A percentile compares a stretch with the other conserved stretches of the same genome.
Conservation (phyloP, 1,140 invertebrate genomes). For the Prorops nasuta region DNA sequence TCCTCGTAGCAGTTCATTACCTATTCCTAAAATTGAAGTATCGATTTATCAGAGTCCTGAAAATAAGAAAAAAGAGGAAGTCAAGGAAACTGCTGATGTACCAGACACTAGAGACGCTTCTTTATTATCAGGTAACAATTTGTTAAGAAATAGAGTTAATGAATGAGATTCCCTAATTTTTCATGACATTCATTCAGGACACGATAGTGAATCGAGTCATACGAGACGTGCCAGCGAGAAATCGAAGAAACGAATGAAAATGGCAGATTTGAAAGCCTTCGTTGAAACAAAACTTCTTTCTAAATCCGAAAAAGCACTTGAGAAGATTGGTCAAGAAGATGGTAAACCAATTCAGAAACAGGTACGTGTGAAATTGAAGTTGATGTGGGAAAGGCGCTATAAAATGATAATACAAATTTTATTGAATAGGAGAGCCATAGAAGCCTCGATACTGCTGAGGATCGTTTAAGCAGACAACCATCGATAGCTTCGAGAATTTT, state of each 20-base stretch:
- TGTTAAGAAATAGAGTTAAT: no score
- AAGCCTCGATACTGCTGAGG: slow-evolving; percentile 76
- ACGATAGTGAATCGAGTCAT: slow-evolving; percentile 62
- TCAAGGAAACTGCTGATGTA: slow-evolving; percentile 75
- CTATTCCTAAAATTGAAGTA: slow-evolving; percentile 89
- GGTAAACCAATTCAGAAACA: slow-evolving; percentile 60
- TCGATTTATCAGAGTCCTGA: slow-evolving; percentile 78
- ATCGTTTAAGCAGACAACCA: slow-evolving; percentile 64
- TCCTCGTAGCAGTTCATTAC: slow-evolving; percentile 85
- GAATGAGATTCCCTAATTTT: slow-evolving; percentile 6
- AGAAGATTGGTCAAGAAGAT: slow-evolving; percentile 82
- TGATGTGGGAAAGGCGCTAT: slow-evolving; percentile 34
- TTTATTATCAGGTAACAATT: slow-evolving; percentile 56
- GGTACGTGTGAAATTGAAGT: slow-evolving; percentile 45
- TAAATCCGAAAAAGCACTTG: slow-evolving; percentile 86
- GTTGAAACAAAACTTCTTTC: slow-evolving; percentile 88
- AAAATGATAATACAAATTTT: no score
- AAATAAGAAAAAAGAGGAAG: slow-evolving; percentile 65
- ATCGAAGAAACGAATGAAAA: slow-evolving; percentile 81
- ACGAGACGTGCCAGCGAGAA: slow-evolving; percentile 75
- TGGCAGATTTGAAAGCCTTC: slow-evolving; percentile 84
- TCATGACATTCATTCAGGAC: slow-evolving; percentile 25
- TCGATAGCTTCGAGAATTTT: slow-evolving; percentile 65
- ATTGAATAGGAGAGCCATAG: slow-evolving; percentile 69
- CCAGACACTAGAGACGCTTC: slow-evolving; percentile 68